phyloP scores from a whole-genome alignment of 2,113 vertebrate species.

The Laterallus jamaicensis region DNA sequence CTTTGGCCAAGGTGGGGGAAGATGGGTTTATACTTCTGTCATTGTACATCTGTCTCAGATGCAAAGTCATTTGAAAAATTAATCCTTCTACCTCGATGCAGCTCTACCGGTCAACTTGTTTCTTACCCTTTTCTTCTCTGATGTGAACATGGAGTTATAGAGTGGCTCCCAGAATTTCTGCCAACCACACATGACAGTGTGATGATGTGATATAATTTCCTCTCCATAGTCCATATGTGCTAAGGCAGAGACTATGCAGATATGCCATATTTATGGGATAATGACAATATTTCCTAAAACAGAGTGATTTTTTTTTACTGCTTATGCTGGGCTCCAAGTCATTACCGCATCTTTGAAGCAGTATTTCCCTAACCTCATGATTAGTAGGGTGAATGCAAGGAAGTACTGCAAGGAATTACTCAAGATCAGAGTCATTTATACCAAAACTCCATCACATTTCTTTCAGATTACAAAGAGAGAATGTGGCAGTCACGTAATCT shows the following conservation, averaged over 20 bases:
- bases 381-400: neutral
- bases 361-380: constrained; percentile 22
- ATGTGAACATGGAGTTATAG: neutral
- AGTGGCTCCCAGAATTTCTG: neutral
- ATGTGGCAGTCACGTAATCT: neutral
- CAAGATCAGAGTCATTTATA: neutral
- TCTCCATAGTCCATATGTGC: neutral
- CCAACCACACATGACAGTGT: neutral
- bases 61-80: neutral
- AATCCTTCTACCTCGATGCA: neutral
- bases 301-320: constrained; percentile 1
- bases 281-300: constrained; percentile 21
- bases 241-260: constrained; percentile 26
- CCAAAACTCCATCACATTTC: neutral
- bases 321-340: neutral
- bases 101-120: neutral
- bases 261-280: constrained; percentile 26
- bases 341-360: neutral
- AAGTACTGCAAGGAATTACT: neutral
- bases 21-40: neutral
- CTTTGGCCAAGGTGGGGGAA: neutral
- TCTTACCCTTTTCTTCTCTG: neutral
- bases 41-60: neutral
- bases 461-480: neutral
- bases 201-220: constrained; percentile 34